Evolutionary conservation across 2,888 invertebrate genomes (phyloP).

Genomic region (Melikaiella ostensackeni): DNA sequence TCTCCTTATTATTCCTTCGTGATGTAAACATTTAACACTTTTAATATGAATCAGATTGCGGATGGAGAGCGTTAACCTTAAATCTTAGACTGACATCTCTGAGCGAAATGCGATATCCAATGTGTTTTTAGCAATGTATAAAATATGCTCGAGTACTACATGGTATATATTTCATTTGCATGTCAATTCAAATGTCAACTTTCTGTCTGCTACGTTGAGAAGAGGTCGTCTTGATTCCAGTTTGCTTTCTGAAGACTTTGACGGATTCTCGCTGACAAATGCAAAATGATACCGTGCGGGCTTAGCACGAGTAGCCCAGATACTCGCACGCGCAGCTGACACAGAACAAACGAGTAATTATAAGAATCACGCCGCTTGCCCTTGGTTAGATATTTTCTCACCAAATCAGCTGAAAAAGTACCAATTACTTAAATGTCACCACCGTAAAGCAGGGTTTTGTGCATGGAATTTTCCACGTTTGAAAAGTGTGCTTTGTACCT

Average conservation of each 20-base stretch:
- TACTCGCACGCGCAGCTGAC: conserved; percentile 36
- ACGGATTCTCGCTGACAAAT: conserved; percentile 28
- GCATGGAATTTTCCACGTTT: too few relatives aligned
- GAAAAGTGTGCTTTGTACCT: too few relatives aligned
- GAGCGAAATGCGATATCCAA: not conserved
- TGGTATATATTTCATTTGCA: conserved; percentile 18
- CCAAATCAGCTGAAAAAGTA: not conserved
- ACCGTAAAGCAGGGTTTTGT: not conserved
- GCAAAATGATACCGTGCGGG: conserved; percentile 19
- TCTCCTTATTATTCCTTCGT: too few relatives aligned
- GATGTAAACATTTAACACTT: too few relatives aligned
- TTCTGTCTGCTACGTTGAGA: not conserved
- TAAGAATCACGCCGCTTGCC: not conserved
- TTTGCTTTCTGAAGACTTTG: conserved; percentile 20
- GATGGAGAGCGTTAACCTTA: not conserved
- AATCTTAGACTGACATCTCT: not conserved
- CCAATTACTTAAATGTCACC: not conserved
- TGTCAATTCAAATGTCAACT: conserved; percentile 14
- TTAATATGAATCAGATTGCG: not conserved
- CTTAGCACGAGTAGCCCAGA: conserved; percentile 12
- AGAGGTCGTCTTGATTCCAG: conserved; percentile 11
- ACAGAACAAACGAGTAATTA: conserved; percentile 23
- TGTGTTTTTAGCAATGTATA: not conserved
- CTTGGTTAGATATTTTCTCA: conserved; percentile 11
- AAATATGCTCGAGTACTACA: not conserved